These are phyloP conservation scores for Eumerus sabulonum DNA, from an alignment of 2,888 invertebrate species.

Conservation along the genomic window DNA sequence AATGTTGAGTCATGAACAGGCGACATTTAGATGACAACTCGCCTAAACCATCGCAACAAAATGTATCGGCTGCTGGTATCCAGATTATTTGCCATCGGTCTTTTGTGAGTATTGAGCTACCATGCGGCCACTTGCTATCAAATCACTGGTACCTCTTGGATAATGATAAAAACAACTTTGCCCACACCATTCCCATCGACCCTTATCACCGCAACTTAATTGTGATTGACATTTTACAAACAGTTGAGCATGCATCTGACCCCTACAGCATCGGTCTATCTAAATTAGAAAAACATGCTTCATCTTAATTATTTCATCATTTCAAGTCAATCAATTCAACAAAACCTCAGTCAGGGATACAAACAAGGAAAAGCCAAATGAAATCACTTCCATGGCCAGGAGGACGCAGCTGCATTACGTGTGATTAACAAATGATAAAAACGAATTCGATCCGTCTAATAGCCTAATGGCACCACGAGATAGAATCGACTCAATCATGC, in stretches of 20 bases:
- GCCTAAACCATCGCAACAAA: too few species aligned
- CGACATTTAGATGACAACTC: too few species aligned
- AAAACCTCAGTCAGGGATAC: constrained; percentile 20
- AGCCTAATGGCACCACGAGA: constrained; percentile 14
- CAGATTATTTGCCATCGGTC: too few species aligned
- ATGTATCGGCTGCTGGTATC: too few species aligned
- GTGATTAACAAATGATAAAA: constrained; percentile 42
- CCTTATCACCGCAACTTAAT: constrained; percentile 56
- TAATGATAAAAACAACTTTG: neutral
- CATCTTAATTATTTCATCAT: constrained; percentile 64
- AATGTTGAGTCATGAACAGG: too few species aligned
- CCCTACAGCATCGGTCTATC: constrained; percentile 41
- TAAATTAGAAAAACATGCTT: constrained; percentile 29
- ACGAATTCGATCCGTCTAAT: constrained; percentile 31
- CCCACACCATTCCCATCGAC: neutral
- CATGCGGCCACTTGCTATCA: too few species aligned
- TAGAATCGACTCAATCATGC: constrained; percentile 26
- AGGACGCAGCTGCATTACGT: constrained; percentile 51
- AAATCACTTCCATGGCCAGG: constrained; percentile 22
- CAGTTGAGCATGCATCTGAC: constrained; percentile 58
- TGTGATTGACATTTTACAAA: constrained; percentile 58
- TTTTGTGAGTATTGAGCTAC: too few species aligned
- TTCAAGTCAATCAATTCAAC: constrained; percentile 58
- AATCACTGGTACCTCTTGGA: too few species aligned
- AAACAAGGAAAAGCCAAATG: neutral